A percentile compares a stretch with the other conserved stretches of the same genome.
Evolutionary conservation across 2,888 invertebrate genomes (phyloP).

Genomic region (Nemoura dubitans): DNA sequence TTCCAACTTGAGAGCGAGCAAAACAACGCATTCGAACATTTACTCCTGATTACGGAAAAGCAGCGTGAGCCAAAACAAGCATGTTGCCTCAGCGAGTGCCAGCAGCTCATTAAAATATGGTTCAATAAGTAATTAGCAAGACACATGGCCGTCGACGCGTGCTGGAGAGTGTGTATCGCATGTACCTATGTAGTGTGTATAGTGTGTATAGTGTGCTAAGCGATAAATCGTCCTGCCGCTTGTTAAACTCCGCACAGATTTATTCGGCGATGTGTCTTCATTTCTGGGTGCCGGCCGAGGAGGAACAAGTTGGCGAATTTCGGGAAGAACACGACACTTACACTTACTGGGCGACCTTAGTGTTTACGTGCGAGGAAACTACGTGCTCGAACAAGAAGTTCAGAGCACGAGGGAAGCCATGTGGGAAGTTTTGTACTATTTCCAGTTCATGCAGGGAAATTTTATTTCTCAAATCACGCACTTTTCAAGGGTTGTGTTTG

Average conservation of each 20-base stretch:
- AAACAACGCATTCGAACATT: no score
- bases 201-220: background rate
- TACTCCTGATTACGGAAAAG: background rate
- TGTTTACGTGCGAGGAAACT: no score
- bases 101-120: slow-evolving; percentile 12
- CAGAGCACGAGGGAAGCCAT: no score
- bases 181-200: no score
- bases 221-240: slow-evolving; percentile 26
- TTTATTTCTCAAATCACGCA: no score
- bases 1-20: no score
- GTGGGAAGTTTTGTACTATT: no score
- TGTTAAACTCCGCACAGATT: slow-evolving; percentile 45
- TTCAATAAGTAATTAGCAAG: slow-evolving; percentile 5
- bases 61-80: background rate
- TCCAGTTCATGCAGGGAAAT: no score
- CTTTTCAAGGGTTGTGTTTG: no score
- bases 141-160: background rate
- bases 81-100: background rate
- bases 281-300: slow-evolving; percentile 23
- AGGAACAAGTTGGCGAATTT: background rate
- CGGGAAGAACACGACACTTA: background rate
- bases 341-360: background rate
- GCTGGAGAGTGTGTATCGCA: no score
- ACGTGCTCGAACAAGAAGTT: no score
- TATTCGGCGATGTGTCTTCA: slow-evolving; percentile 48